Evolutionary conservation across 30 jellyfish, hydroid and myxozoan species (phyloP).

Genomic region (Aurelia aurita complex sp. Pacific): DNA sequence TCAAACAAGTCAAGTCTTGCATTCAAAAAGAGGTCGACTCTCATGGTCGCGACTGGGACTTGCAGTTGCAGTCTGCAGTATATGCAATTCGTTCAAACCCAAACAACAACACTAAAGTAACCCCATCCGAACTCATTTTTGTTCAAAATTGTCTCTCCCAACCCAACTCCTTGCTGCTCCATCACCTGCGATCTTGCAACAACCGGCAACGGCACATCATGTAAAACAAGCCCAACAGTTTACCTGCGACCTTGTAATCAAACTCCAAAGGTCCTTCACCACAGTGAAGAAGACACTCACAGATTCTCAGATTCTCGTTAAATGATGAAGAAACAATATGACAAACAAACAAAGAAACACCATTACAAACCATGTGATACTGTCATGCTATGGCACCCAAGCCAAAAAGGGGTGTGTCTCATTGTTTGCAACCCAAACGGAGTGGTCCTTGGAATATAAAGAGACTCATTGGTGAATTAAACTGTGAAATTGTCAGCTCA

Average conservation of each 20-base stretch:
- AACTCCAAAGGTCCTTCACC: slow-evolving; percentile 16
- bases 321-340: slow-evolving; percentile 9
- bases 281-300: slow-evolving; percentile 1
- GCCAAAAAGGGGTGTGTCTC: too few species aligned
- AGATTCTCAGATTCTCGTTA: neutral
- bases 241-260: slow-evolving; percentile 4
- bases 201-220: neutral
- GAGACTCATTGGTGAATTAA: too few species aligned
- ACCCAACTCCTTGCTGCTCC: too few species aligned
- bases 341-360: slow-evolving; percentile 6
- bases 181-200: neutral
- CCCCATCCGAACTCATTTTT: neutral
- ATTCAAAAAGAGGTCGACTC: slow-evolving; percentile 37
- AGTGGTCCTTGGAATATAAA: too few species aligned
- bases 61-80: neutral
- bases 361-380: slow-evolving; percentile 10
- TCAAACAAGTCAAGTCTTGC: slow-evolving; percentile 45
- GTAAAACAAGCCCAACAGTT: slow-evolving; percentile 6
- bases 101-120: neutral
- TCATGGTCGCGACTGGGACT: slow-evolving; percentile 12
- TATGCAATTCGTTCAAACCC: slow-evolving; percentile 5
- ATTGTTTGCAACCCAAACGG: too few species aligned
- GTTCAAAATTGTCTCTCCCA: too few species aligned
- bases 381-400: slow-evolving; percentile 6
- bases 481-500: too few species aligned